Base-by-base conservation (phyloP, 2,888 invertebrate genomes). In the Thecophora atra region DNA sequence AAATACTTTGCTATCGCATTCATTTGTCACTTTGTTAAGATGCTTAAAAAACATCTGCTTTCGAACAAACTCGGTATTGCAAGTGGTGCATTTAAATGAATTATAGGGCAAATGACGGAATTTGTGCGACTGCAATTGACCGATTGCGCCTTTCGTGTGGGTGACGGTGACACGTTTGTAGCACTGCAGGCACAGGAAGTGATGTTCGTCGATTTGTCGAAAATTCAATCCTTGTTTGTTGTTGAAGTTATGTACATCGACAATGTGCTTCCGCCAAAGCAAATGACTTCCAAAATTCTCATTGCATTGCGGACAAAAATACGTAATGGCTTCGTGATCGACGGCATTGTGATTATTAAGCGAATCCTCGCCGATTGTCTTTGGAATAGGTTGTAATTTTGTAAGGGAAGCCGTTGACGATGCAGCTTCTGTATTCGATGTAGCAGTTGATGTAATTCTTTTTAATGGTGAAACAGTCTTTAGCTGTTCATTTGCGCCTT, bases 21-120 rank as follows among this genome's bases (percentile, higher is more conserved):
- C 78, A 76, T 83, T 83, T 4, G 84, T 83, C n/a, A 78, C 78
- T 2, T 79, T 79, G 62, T 83, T 84, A 51, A 83, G 73, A 73
- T 83, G 83, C 72, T 83, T 83, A 66, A 83, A 83, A 73, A 83
- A 83, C 83, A 83, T 83, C 77, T 83, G 83, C 65, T 83, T 83
- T 21, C 83, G 83, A 62, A 83, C 83, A 73, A 83, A 83, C 54
- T 82, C 81, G 0, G 79, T 80, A 24, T 75, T 76, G 72, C 83
- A 83, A n/a, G 78, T 79, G 19, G 80, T 76, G 72, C 83, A 83
- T 47, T 80, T 80, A 71, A 83, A 83, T 24, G 84, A 84, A 66
- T 83, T 83, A 64, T 81, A 81, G 1, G 83, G 83, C 60, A 83
- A 76, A 69, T 83, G 83, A 1, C 83, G 80, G 76, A 83, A 83